phyloP scores from a whole-genome alignment of 2,888 invertebrate genomes.

The Amiota communis region DNA sequence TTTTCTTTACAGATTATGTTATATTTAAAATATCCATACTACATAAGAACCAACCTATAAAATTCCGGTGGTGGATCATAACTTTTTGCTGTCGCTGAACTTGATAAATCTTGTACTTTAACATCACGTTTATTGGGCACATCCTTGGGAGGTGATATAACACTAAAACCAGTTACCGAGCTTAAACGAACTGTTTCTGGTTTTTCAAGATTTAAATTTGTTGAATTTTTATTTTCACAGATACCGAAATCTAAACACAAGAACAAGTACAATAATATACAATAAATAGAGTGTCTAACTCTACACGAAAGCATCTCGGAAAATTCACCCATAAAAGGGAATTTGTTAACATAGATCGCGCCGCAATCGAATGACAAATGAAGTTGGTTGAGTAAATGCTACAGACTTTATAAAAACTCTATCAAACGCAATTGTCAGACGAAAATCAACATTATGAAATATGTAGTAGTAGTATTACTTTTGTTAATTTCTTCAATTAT shows the following conservation, averaged over 20 bases:
- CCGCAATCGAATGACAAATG: constrained; percentile 53
- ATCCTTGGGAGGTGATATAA: constrained; percentile 37
- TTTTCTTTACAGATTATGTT: too few species aligned
- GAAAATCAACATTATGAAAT: constrained; percentile 30
- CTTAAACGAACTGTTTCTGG: constrained; percentile 35
- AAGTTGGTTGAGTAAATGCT: constrained; percentile 46
- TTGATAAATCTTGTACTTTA: constrained; percentile 49
- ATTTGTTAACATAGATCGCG: neutral
- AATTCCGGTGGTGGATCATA: constrained; percentile 69
- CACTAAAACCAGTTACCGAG: constrained; percentile 23
- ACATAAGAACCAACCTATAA: constrained; percentile 59
- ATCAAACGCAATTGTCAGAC: constrained; percentile 33
- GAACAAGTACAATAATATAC: constrained; percentile 25
- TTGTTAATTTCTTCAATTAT: constrained; percentile 50
- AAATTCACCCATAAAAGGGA: neutral
- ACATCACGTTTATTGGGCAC: constrained; percentile 48
- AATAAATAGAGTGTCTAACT: constrained; percentile 16
- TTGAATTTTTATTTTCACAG: constrained; percentile 27
- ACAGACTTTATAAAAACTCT: constrained; percentile 61
- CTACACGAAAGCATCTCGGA: neutral
- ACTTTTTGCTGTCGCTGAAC: constrained; percentile 57
- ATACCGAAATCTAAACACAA: constrained; percentile 30
- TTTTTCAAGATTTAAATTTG: constrained; percentile 39
- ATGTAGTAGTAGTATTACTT: constrained; percentile 16
- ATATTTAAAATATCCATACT: too few species aligned